Conservation (phyloP, 2,888 invertebrate genomes). For the Epirrhoe alternata region DNA sequence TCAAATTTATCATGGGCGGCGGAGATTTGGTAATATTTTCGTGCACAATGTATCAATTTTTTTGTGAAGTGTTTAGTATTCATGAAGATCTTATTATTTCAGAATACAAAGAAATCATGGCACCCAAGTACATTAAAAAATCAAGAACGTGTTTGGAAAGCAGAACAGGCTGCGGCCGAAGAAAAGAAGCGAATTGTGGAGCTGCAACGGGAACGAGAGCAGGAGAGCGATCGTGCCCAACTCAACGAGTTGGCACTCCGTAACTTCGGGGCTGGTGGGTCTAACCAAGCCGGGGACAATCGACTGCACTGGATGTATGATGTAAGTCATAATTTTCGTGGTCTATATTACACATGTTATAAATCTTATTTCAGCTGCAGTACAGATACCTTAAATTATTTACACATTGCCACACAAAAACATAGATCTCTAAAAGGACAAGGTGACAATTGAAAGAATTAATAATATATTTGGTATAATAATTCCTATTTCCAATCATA, state of each 20-base stretch:
- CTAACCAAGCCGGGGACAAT: slow-evolving; percentile 66
- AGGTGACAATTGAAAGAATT: no score
- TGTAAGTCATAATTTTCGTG: slow-evolving; percentile 61
- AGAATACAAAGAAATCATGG: slow-evolving; percentile 93
- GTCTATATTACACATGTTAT: not conserved
- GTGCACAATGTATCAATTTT: not conserved
- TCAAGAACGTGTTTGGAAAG: slow-evolving; percentile 92
- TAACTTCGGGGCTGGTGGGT: slow-evolving; percentile 65
- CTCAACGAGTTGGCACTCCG: slow-evolving; percentile 87
- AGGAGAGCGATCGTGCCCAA: slow-evolving; percentile 88
- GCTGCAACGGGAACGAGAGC: slow-evolving; percentile 87
- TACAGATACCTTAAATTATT: no score
- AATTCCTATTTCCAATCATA: no score
- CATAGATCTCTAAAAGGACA: no score
- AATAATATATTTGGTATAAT: no score
- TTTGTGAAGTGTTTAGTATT: not conserved
- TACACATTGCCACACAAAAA: no score
- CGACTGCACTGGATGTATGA: slow-evolving; percentile 96
- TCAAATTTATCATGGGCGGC: slow-evolving; percentile 70
- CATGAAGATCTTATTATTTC: slow-evolving; percentile 22
- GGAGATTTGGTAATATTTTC: slow-evolving; percentile 70
- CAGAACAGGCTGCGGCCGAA: slow-evolving; percentile 89
- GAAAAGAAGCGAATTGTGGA: slow-evolving; percentile 89
- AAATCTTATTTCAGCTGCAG: no score
- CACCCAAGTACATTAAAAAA: slow-evolving; percentile 91